Evolutionary conservation across 2,113 vertebrate genomes (phyloP).

Genomic region (Hyaena hyaena): DNA sequence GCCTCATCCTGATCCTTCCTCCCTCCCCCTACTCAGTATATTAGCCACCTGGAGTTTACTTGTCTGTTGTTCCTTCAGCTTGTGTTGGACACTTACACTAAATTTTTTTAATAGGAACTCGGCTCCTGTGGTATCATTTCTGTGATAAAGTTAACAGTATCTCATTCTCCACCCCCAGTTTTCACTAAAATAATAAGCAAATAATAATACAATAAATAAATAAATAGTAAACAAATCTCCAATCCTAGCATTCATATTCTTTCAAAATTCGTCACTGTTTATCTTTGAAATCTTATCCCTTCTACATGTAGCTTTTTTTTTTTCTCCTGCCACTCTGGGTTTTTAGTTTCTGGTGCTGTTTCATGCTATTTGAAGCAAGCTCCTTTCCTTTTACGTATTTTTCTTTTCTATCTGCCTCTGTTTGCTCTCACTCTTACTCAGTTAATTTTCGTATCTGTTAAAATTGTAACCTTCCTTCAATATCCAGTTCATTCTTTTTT

Average conservation of each 20-base stretch:
- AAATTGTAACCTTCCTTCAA: not conserved
- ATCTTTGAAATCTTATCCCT: constrained; percentile 11
- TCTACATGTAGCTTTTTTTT: not conserved
- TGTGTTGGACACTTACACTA: not conserved
- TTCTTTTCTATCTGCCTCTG: not conserved
- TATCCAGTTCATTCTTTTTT: not conserved
- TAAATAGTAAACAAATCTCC: not conserved
- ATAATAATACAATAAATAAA: too few relatives aligned
- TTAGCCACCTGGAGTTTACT: constrained; percentile 7
- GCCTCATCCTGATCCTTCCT: not conserved
- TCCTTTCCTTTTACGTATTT: not conserved
- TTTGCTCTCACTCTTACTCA: not conserved
- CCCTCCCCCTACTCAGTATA: not conserved
- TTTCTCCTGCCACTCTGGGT: not conserved
- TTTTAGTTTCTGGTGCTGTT: not conserved
- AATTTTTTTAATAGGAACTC: constrained; percentile 23
- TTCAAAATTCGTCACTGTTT: constrained; percentile 3
- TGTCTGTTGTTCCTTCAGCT: not conserved
- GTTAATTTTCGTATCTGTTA: constrained; percentile 11
- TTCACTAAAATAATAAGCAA: not conserved
- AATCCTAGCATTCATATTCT: not conserved
- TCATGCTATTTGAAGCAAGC: not conserved
- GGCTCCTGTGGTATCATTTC: constrained; percentile 30
- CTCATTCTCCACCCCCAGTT: not conserved
- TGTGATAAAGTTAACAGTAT: constrained; percentile 19